Conservation (phyloP, 2,797 vertebrate species). For the Sebastes hubbsi region DNA sequence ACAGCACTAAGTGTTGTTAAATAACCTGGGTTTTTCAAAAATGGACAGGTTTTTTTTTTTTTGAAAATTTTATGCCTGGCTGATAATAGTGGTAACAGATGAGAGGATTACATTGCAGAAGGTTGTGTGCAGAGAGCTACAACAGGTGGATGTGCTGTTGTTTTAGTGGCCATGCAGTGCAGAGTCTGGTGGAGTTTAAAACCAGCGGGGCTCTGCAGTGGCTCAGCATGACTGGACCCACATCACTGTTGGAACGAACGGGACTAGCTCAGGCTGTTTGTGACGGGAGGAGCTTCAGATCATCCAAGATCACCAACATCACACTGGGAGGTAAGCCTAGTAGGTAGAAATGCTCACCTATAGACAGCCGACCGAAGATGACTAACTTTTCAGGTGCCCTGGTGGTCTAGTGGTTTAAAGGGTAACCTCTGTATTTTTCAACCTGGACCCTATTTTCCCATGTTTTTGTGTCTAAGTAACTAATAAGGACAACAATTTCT, state of each 20-base stretch:
- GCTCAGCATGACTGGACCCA: constrained; percentile 48
- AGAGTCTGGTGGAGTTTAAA: constrained; percentile 80
- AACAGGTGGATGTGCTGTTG: neutral
- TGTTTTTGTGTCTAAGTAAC: no score
- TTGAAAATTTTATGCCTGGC: neutral
- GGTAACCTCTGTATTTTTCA: no score
- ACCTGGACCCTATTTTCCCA: no score
- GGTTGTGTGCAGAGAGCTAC: neutral
- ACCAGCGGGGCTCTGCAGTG: constrained; percentile 72
- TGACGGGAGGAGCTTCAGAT: constrained; percentile 68
- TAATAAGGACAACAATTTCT: no score
- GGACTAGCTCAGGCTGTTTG: constrained; percentile 67
- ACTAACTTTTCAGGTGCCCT: neutral
- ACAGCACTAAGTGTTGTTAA: neutral
- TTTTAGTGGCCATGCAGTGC: constrained; percentile 79
- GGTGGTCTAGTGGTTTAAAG: no score
- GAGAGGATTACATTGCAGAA: neutral
- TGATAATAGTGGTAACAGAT: neutral
- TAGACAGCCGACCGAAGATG: neutral
- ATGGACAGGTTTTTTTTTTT: neutral
- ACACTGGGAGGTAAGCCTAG: constrained; percentile 79
- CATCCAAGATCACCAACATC: constrained; percentile 77
- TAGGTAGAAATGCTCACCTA: no score
- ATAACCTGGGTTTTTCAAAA: neutral
- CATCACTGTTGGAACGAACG: constrained; percentile 74